Evolutionary conservation across 2,113 vertebrate species (phyloP), one percentile per base, ranked within the genome.

Genomic region (Phodopus roborovskii): DNA sequence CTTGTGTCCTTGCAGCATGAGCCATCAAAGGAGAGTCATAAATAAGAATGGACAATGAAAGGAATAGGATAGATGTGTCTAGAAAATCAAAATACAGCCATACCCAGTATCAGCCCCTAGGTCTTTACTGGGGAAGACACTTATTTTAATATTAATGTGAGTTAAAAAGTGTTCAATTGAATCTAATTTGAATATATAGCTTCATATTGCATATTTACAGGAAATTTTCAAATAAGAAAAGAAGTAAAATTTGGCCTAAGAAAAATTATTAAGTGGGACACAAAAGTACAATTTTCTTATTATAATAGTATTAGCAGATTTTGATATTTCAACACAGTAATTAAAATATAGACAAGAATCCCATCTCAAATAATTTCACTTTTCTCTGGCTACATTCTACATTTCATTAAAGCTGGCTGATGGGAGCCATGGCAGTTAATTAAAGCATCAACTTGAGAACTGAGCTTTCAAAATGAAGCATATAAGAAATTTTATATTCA

Each of bases 401-500:
- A 74, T 83, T 91, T 86, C 87, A n/a, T 74, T 68, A 92, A 62
- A 62, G 26, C 89, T 45, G 45, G 36, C 48, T 10, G 56, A 58
- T 33, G 73, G 87, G 68, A 22, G 87, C 16, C 73, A 48, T 73
- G 50, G 12, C 39, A 81, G 48, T 71, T 91, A 82, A 93, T 79
- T 78, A 42, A 74, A 88, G 4, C 16, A 90, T 48, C 58, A 90
- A 92, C 36, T 95, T 94, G 36, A 68, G 30, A 75, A 56, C 5
- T 70, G 10, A 39, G 20, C 19, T 84, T 70, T 16, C 8, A 90
- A 86, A 90, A 33, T 16, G 42, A 88, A n/a, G 42, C 0, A 33
- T 58, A 58, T 50, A 62, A 91, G 33, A 71, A 53, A 71, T 70
- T 78, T 94, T 93, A 94, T 45, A 86, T 78, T 30, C 15, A 86